phyloP scores from a whole-genome alignment of 2,888 invertebrate species.

The Allolobophora icterica region DNA sequence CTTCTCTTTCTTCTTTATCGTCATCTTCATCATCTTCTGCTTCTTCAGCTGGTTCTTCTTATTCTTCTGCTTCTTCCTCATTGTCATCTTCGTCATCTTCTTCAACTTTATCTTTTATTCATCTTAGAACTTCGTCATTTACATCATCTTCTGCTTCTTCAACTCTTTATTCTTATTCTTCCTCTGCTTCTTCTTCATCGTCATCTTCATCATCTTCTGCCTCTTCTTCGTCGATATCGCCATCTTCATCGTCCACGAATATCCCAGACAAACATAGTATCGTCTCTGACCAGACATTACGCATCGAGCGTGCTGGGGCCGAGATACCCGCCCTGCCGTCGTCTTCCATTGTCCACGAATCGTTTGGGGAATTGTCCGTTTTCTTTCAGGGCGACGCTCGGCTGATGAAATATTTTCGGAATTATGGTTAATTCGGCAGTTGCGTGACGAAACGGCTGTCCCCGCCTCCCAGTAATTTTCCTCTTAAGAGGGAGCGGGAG shows the following conservation, averaged over 20 bases:
- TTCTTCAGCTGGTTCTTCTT: too few relatives aligned
- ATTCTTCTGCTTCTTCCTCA: too few relatives aligned
- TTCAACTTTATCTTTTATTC: too few relatives aligned
- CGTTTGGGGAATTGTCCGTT: conserved; percentile 23
- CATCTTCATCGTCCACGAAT: background rate
- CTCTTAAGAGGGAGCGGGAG: background rate
- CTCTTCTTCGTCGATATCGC: too few relatives aligned
- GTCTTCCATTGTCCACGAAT: conserved; percentile 30
- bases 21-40: too few relatives aligned
- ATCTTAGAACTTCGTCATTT: too few relatives aligned
- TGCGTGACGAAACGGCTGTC: background rate
- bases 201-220: too few relatives aligned
- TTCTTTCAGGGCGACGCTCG: background rate
- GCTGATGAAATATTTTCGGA: background rate
- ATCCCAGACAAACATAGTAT: background rate
- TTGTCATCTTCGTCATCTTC: too few relatives aligned
- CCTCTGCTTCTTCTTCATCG: too few relatives aligned
- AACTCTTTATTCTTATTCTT: too few relatives aligned
- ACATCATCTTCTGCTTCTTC: too few relatives aligned
- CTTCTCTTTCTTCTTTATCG: too few relatives aligned
- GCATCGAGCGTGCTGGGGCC: background rate
- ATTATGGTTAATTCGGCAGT: background rate
- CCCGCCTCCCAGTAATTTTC: background rate
- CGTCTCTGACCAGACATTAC: background rate
- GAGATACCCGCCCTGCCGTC: background rate